Evolutionary conservation across 1,140 invertebrate species (phyloP), one percentile per base, ranked within the genome.

Genomic region (Pseudomyrmex flavicornis): DNA sequence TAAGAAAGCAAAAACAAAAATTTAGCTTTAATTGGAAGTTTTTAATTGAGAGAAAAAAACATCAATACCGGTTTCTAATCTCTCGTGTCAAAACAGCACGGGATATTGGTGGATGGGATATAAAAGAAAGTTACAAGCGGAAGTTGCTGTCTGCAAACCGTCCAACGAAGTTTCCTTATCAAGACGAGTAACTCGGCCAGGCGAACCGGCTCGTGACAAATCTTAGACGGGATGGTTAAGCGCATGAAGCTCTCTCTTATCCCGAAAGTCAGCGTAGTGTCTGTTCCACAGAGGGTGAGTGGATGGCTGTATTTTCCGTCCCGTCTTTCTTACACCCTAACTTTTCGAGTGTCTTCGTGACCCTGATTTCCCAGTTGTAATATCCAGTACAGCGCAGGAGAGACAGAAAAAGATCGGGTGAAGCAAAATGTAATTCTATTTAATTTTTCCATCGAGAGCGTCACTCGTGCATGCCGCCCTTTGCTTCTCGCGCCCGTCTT

Each of bases 401-500:
- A 75, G 46, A 52, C 58, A 12, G n/a, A 46, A 12, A 35, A 35
- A 35, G 10, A 48, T 26, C 7, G 26, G 13, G 62, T 10, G 4
- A 10, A 7, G 86, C 89, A 84, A 83, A 91, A 93, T 94, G 94
- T 93, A 92, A 93, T 94, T 93, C 93, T 93, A 94, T 94, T 94
- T 94, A 94, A 94, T 94, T 94, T 94, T 93, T 93, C 92, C 92
- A 93, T 94, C 90, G 91, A 80, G 85, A 92, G 82, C 87, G 89
- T 87, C 92, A 93, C 91, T 94, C 93, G 93, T 94, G 93, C 93
- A 93, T 94, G 88, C 85, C 90, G 84, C 93, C 93, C 66, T 91
- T 35, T 91, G 77, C 69, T 90, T 90, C 86, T 62, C 35, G 61
- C 48, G 56, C 46, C n/a, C 50, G 2, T 20, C 48, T 17, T 17